A percentile compares a stretch with the other conserved stretches of the same genome.
Conservation (phyloP, 1,140 invertebrate genomes). For the Proales similis region DNA sequence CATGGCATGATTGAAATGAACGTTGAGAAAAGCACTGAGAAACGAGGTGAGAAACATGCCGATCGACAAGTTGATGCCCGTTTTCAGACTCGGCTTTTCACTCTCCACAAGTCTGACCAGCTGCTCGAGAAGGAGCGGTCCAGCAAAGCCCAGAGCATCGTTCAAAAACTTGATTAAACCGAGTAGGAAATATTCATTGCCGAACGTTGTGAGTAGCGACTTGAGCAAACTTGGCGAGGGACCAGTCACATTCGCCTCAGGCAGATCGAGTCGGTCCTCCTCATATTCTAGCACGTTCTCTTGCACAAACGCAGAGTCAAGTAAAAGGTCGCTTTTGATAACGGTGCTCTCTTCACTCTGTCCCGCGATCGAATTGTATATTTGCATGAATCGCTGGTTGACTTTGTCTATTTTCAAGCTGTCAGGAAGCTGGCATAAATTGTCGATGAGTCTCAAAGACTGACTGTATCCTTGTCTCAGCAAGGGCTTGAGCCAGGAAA, state of each 20-base stretch:
- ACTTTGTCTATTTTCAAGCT: constrained; percentile 60
- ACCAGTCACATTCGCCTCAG: constrained; percentile 21
- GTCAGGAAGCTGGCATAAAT: constrained; percentile 75
- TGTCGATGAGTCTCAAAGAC: constrained; percentile 65
- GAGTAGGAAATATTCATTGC: constrained; percentile 75
- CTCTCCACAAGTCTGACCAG: constrained; percentile 73
- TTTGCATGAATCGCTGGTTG: constrained; percentile 57
- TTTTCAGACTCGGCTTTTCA: constrained; percentile 59
- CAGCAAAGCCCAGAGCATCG: constrained; percentile 74
- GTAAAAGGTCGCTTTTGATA: constrained; percentile 6
- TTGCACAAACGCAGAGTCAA: constrained; percentile 8
- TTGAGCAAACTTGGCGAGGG: constrained; percentile 58
- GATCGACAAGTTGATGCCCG: constrained; percentile 71
- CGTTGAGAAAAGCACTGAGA: constrained; percentile 65
- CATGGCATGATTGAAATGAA: constrained; percentile 83
- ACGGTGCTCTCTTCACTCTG: constrained; percentile 42
- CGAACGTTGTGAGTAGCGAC: constrained; percentile 73
- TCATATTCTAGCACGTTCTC: constrained; percentile 2
- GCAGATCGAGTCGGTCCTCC: constrained; percentile 23
- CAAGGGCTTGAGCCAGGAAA: constrained; percentile 77
- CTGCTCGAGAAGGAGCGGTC: constrained; percentile 75
- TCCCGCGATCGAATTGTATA: constrained; percentile 38
- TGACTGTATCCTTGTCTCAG: constrained; percentile 69
- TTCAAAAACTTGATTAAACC: constrained; percentile 76
- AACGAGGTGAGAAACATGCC: constrained; percentile 58